Percentiles rank a stretch among this genome's conserved stretches.
phyloP scores from a whole-genome alignment of 2,888 invertebrate genomes.

The Apodemia zela region DNA sequence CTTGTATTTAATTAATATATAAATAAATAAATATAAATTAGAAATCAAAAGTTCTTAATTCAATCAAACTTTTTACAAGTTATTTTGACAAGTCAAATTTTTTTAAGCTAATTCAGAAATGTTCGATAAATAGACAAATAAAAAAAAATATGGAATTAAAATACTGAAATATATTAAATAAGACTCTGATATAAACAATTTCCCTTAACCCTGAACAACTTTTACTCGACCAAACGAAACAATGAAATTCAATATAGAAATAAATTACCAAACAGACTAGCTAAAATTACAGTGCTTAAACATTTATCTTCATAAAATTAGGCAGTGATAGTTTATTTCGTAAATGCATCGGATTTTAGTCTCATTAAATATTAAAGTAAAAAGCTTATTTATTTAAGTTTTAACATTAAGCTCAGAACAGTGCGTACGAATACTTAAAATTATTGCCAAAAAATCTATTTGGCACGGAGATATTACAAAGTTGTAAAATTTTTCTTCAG shows the following conservation, averaged over 20 bases:
- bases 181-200: too few relatives aligned
- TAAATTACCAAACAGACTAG: background rate
- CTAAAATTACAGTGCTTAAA: constrained; percentile 23
- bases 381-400: constrained; percentile 33
- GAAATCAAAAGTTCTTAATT: too few relatives aligned
- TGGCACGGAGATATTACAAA: constrained; percentile 20
- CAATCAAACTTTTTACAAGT: too few relatives aligned
- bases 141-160: too few relatives aligned
- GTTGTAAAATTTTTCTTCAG: constrained; percentile 13
- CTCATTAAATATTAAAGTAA: constrained; percentile 35
- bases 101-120: too few relatives aligned
- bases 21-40: too few relatives aligned
- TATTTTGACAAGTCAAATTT: too few relatives aligned
- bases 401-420: constrained; percentile 51
- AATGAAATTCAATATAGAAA: constrained; percentile 6
- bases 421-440: constrained; percentile 54
- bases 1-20: too few relatives aligned
- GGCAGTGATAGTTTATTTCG: constrained; percentile 30
- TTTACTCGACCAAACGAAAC: background rate
- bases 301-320: constrained; percentile 22
- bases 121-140: too few relatives aligned
- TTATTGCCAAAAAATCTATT: constrained; percentile 39
- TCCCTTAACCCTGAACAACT: too few relatives aligned
- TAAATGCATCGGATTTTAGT: constrained; percentile 47
- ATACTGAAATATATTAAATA: too few relatives aligned